Percentiles rank a stretch among this genome's conserved stretches.
Evolutionary conservation across 2,797 vertebrate species (phyloP).

Genomic region (Clarias fuscus): DNA sequence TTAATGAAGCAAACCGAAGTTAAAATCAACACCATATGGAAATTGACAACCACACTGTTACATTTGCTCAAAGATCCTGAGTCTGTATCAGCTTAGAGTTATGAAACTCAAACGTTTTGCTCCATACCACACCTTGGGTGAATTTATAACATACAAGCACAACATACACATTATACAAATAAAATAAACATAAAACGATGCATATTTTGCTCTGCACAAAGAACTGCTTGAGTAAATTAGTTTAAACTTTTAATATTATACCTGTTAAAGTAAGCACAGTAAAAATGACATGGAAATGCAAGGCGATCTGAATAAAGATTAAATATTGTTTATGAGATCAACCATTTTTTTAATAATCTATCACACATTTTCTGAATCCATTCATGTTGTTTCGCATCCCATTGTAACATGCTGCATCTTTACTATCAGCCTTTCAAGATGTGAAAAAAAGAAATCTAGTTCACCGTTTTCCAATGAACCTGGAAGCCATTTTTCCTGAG

Average conservation of each 20-base stretch:
- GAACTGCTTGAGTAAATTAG: conserved; percentile 5
- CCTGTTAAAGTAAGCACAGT: neutral
- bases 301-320: neutral
- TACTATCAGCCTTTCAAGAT: neutral
- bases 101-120: neutral
- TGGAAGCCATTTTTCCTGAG: conserved; percentile 36
- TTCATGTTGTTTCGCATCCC: neutral
- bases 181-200: neutral
- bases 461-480: neutral
- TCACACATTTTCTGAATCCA: conserved; percentile 5
- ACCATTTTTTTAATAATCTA: neutral
- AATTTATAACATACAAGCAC: conserved; percentile 9
- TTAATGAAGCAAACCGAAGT: neutral
- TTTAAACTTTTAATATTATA: conserved; percentile 10
- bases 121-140: neutral
- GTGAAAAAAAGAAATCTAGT: conserved; percentile 18
- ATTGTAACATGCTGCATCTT: conserved; percentile 1
- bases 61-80: conserved; percentile 21
- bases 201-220: neutral
- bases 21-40: neutral
- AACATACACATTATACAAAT: conserved; percentile 18
- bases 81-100: neutral
- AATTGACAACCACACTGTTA: neutral
- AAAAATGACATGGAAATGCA: neutral
- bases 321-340: neutral